A percentile compares a stretch with the other conserved stretches of the same genome.
Conservation (phyloP, 2,888 invertebrate species). For the Andrena chrysosceles region DNA sequence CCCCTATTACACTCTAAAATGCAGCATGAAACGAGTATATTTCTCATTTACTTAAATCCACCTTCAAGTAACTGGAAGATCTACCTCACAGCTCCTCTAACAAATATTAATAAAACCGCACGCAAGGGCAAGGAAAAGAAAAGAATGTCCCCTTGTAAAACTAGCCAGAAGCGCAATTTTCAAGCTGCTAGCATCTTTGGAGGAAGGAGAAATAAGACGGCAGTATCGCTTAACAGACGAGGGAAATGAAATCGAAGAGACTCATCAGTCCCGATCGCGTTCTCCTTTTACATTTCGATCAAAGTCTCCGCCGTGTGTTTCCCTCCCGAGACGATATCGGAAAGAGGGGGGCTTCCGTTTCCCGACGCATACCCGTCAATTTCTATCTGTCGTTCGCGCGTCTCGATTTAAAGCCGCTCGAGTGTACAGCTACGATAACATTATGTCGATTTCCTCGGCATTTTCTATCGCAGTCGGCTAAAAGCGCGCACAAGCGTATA, state of each 20-base stretch:
- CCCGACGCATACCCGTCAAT: slow-evolving; percentile 43
- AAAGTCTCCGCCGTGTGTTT: slow-evolving; percentile 8
- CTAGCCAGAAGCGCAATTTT: too few species aligned
- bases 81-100: too few species aligned
- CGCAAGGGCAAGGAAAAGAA: too few species aligned
- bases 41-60: too few species aligned
- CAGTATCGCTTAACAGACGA: slow-evolving; percentile 15
- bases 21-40: too few species aligned
- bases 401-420: slow-evolving; percentile 50
- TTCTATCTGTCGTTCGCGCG: slow-evolving; percentile 37
- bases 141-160: too few species aligned
- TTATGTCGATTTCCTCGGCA: slow-evolving; percentile 58
- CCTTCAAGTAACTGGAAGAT: too few species aligned
- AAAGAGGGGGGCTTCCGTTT: not conserved
- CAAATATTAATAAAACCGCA: too few species aligned
- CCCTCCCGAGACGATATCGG: slow-evolving; percentile 6
- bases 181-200: not conserved
- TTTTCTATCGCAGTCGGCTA: slow-evolving; percentile 44
- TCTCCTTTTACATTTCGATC: slow-evolving; percentile 20
- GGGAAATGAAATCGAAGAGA: slow-evolving; percentile 39
- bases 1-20: too few species aligned
- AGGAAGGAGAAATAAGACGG: not conserved
- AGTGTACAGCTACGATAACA: slow-evolving; percentile 57
- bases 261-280: slow-evolving; percentile 25
- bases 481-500: slow-evolving; percentile 3